Percentiles rank a stretch among this genome's conserved stretches.
Evolutionary conservation across 1,140 invertebrate genomes (phyloP).

Genomic region (Zophobas atratus): DNA sequence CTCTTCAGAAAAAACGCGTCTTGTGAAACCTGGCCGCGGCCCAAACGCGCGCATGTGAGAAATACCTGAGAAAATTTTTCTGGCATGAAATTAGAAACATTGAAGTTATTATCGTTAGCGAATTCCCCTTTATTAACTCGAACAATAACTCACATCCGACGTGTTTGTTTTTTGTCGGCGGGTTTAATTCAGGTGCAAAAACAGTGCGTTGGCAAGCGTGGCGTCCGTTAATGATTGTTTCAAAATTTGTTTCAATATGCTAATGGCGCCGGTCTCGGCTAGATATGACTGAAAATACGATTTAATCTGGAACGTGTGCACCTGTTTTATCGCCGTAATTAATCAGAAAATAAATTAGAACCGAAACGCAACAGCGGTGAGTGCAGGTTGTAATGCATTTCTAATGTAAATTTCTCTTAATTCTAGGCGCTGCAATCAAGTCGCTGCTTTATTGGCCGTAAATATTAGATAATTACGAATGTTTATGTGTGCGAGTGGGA

Average conservation of each 20-base stretch:
- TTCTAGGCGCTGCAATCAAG: conserved; percentile 46
- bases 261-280: conserved; percentile 31
- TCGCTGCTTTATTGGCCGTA: conserved; percentile 13
- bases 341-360: conserved; percentile 64
- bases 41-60: conserved; percentile 5
- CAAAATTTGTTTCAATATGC: conserved; percentile 40
- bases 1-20: neutral
- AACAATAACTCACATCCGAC: conserved; percentile 8
- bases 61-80: conserved; percentile 12
- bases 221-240: conserved; percentile 2
- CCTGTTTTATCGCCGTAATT: conserved; percentile 63
- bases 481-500: too few relatives aligned
- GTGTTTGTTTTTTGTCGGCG: neutral
- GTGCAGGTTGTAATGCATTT: conserved; percentile 58
- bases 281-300: conserved; percentile 61
- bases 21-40: neutral
- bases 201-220: conserved; percentile 9
- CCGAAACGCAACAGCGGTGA: conserved; percentile 55
- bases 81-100: conserved; percentile 25
- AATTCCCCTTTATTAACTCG: neutral
- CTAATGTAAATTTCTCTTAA: conserved; percentile 61
- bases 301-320: conserved; percentile 63
- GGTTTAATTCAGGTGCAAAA: conserved; percentile 24
- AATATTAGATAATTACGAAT: conserved; percentile 45
- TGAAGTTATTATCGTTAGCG: conserved; percentile 3